A percentile compares a stretch with the other conserved stretches of the same genome.
Conservation (phyloP, 2,797 vertebrate species). For the Spinibarbus caldwelli region DNA sequence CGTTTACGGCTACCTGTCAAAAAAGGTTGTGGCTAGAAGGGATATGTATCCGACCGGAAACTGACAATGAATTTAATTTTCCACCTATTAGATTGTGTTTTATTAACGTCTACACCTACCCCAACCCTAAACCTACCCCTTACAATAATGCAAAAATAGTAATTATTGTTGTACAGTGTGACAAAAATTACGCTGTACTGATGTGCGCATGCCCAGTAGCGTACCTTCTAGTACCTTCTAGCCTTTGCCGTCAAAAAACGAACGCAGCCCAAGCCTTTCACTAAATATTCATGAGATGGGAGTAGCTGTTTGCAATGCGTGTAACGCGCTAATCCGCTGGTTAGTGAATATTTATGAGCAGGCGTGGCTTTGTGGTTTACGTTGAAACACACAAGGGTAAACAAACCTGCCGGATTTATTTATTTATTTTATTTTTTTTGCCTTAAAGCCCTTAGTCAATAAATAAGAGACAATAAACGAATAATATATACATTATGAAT, state of each 20-base stretch:
- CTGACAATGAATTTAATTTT: too few species aligned
- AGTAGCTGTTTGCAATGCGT: not conserved
- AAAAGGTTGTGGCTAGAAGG: too few species aligned
- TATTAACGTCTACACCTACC: too few species aligned
- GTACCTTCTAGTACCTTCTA: too few species aligned
- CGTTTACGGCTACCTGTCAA: constrained; percentile 56
- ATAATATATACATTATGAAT: not conserved
- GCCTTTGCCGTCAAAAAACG: constrained; percentile 40
- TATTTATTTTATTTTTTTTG: not conserved
- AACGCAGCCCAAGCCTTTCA: not conserved
- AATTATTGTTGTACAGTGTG: too few species aligned
- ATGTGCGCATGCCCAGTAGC: too few species aligned
- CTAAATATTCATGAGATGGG: constrained; percentile 40
- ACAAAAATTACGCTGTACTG: too few species aligned
- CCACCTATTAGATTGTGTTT: too few species aligned
- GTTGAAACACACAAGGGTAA: not conserved
- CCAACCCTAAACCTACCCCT: too few species aligned
- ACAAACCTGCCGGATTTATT: not conserved
- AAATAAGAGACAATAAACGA: not conserved
- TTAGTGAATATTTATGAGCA: not conserved
- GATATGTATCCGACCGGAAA: too few species aligned
- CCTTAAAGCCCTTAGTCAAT: not conserved
- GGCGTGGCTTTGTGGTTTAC: constrained; percentile 33
- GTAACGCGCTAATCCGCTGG: not conserved
- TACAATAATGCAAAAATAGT: too few species aligned